These are phyloP conservation scores for Sycophaga agraensis DNA, from an alignment of 1,140 invertebrate genomes.

Conservation along the genomic window DNA sequence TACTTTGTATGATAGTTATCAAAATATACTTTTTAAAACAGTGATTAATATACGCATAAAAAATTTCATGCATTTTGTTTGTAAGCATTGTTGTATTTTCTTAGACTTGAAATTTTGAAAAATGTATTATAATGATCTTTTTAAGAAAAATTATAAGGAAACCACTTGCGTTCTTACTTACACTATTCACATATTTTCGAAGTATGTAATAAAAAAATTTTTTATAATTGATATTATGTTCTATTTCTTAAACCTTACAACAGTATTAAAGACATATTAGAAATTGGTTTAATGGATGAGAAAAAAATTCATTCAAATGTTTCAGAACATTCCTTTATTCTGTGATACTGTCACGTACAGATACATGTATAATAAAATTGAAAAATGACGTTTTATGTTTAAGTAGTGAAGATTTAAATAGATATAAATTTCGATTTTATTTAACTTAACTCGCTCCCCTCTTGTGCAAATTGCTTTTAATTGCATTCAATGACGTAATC, in stretches of 20 bases:
- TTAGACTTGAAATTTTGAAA: too few species aligned
- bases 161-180: too few species aligned
- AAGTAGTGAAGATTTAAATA: conserved; percentile 32
- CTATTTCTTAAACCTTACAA: too few species aligned
- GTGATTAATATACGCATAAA: too few species aligned
- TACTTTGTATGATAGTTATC: conserved; percentile 52
- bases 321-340: conserved; percentile 37
- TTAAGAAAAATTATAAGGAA: too few species aligned
- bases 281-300: background rate
- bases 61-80: too few species aligned
- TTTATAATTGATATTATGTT: too few species aligned
- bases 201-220: too few species aligned
- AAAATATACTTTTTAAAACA: conserved; percentile 21
- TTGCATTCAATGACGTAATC: background rate
- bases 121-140: too few species aligned
- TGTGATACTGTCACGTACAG: conserved; percentile 34
- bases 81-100: too few species aligned
- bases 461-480: background rate
- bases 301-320: background rate
- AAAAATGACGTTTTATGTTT: conserved; percentile 36
- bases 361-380: conserved; percentile 40
- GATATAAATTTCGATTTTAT: conserved; percentile 32
- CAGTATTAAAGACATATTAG: too few species aligned
- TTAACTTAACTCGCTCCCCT: background rate
- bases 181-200: too few species aligned